phyloP scores from a whole-genome alignment of 2,797 vertebrate species.

The Gallinago nigripennis region DNA sequence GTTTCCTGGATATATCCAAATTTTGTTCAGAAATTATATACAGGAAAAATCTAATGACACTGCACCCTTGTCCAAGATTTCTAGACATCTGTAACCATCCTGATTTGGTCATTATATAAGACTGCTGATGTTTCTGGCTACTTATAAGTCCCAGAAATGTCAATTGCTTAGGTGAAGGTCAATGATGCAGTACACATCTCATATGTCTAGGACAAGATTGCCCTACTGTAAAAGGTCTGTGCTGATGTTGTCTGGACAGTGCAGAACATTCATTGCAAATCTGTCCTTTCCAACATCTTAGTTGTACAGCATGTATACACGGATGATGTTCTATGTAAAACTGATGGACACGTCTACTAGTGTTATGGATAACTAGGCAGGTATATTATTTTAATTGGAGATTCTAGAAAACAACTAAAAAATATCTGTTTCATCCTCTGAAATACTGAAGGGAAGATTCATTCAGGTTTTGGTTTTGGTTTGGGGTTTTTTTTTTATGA shows the following conservation, averaged over 20 bases:
- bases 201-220: neutral
- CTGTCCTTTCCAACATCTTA: neutral
- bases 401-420: neutral
- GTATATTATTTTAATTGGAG: neutral
- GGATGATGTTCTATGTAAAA: neutral
- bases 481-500: neutral
- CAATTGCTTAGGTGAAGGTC: neutral
- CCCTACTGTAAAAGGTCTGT: neutral
- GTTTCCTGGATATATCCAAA: neutral
- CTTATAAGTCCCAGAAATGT: neutral
- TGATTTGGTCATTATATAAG: neutral
- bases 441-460: neutral
- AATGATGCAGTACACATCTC: neutral
- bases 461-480: neutral
- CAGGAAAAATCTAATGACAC: neutral
- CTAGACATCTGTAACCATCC: neutral
- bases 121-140: neutral
- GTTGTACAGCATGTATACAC: neutral
- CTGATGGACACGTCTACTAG: neutral
- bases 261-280: neutral
- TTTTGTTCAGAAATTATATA: neutral
- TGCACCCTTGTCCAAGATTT: neutral
- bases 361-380: neutral
- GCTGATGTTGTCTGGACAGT: neutral
- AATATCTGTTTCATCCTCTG: neutral